Evolutionary conservation across 1,140 invertebrate genomes (phyloP), one percentile per base, ranked within the genome.

Genomic region (Neodiprion virginianus): DNA sequence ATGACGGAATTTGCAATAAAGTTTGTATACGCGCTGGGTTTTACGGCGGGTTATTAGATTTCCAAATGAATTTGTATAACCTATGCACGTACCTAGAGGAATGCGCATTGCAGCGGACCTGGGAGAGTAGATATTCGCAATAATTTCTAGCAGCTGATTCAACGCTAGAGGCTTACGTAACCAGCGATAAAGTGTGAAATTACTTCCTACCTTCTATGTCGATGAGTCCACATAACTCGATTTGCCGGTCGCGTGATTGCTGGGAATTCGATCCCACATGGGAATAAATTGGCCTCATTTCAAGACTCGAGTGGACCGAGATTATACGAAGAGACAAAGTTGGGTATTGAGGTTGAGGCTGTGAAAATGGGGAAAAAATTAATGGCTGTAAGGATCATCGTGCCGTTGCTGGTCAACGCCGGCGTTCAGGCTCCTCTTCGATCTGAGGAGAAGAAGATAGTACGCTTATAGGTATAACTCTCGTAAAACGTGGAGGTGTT

Each of bases 71-170:
- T 61, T 5, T 17, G 53, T 61, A 40, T 40, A 40, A 40, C 28
- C 28, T 40, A 40, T 21, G 17, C 28, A 40, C 28, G 28, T 40
- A 40, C 28, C 28, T 40, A 40, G 28, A 61, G 53, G 53, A 61
- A 61, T 61, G 4, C 8, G 11, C 21, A 47, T 11, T n/a, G 23
- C 10, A 69, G 11, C 68, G 21, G 11, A 69, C 12, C 11, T 69
- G 68, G 68, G 47, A 14, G 23, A 12, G 21, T 7, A 69, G 66
- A 66, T 73, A 75, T 75, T 75, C 71, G 74, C 28, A 48, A 77
- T 74, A 48, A 75, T 77, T 77, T 69, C 73, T 75, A 71, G 73
- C 67, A 71, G 66, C 67, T 49, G 71, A 77, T 77, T 77, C 74
- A 53, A 75, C 72, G 65, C 65, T 68, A 67, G 75, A 72, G 69